Evolutionary conservation across 1,140 invertebrate species (phyloP).

Genomic region (Zaprionus inermis): DNA sequence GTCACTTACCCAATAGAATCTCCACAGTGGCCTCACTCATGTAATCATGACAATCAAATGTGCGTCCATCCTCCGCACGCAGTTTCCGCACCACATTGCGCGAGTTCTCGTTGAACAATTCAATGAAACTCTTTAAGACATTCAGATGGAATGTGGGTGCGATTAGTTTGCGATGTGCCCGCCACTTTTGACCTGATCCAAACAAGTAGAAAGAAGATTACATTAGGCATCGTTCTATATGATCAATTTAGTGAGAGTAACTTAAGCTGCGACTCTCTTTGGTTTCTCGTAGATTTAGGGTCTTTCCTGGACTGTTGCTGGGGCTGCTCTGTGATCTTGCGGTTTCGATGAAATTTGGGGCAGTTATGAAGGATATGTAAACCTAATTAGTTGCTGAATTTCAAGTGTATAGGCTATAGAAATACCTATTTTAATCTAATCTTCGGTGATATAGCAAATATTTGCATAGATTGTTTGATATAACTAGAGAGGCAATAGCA

Average conservation of each 20-base stretch:
- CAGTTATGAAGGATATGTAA: background rate
- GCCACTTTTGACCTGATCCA: slow-evolving; percentile 90
- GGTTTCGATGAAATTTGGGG: background rate
- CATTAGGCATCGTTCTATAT: slow-evolving; percentile 1
- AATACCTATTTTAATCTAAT: background rate
- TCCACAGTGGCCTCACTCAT: slow-evolving; percentile 94
- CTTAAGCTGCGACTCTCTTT: background rate
- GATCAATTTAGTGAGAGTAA: background rate
- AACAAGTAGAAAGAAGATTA: background rate
- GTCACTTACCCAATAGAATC: slow-evolving; percentile 89
- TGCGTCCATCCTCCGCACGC: slow-evolving; percentile 88
- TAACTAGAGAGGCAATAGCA: background rate
- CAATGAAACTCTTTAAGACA: slow-evolving; percentile 92
- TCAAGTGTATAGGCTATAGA: background rate
- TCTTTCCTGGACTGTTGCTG: background rate
- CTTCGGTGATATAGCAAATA: no score
- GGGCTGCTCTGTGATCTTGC: background rate
- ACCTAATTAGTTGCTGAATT: background rate
- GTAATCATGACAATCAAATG: slow-evolving; percentile 92
- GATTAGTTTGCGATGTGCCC: slow-evolving; percentile 91
- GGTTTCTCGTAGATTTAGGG: no score
- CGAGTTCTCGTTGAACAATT: slow-evolving; percentile 92
- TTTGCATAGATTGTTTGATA: no score
- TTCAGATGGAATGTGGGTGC: slow-evolving; percentile 94
- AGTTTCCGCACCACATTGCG: slow-evolving; percentile 88